A percentile compares a stretch with the other conserved stretches of the same genome.
These are phyloP conservation scores for Lepisosteus osseus DNA, from an alignment of 2,113 vertebrate species.

Conservation along the genomic window DNA sequence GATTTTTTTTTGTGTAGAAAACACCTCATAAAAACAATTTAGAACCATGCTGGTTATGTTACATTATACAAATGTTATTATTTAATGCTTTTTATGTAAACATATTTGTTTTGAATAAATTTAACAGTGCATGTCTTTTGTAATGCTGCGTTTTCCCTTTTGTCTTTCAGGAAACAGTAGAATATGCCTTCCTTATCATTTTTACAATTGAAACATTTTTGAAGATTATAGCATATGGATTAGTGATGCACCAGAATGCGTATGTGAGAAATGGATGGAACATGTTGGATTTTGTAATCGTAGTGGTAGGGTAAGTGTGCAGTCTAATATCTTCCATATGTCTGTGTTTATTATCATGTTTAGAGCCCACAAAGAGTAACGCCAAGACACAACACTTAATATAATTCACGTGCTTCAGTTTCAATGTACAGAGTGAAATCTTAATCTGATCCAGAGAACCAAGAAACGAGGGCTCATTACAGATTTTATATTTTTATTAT, in stretches of 20 bases:
- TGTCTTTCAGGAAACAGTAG: conserved; percentile 93
- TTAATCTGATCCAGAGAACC: too few relatives aligned
- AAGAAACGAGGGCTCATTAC: too few relatives aligned
- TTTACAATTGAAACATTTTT: conserved; percentile 99
- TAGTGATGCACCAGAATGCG: conserved; percentile 95
- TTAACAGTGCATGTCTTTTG: neutral
- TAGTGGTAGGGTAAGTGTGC: conserved; percentile 93
- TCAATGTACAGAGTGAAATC: too few relatives aligned
- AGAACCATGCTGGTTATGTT: too few relatives aligned
- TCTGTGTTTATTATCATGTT: too few relatives aligned
- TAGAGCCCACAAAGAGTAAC: too few relatives aligned
- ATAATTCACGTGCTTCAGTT: too few relatives aligned
- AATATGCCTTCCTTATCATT: conserved; percentile 99
- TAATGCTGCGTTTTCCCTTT: conserved; percentile 19
- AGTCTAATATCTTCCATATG: too few relatives aligned
- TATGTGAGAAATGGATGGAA: conserved; percentile 99
- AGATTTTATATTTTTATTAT: too few relatives aligned
- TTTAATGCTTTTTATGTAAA: neutral
- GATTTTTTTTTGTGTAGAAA: too few relatives aligned
- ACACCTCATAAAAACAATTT: too few relatives aligned
- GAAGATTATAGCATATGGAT: conserved; percentile 98
- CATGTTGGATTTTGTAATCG: conserved; percentile 99
- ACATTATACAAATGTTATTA: neutral
- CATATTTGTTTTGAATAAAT: neutral
- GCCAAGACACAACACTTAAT: too few relatives aligned